Evolutionary conservation across 92 coral and sea anemone species (phyloP).

Genomic region (Meandrina meandrites): DNA sequence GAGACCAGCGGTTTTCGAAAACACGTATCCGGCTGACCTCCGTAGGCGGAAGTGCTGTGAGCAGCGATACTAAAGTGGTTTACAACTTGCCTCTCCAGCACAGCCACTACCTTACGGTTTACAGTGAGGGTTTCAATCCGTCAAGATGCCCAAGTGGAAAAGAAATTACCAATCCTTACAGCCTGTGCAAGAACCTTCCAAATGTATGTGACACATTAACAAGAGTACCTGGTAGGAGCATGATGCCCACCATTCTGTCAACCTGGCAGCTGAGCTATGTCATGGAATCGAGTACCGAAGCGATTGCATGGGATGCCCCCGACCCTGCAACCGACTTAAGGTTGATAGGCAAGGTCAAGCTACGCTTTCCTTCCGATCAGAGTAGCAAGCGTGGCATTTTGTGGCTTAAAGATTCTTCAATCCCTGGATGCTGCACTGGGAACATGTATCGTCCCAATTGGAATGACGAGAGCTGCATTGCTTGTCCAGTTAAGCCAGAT

Average conservation of each 20-base stretch:
- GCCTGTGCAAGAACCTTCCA: constrained; percentile 49
- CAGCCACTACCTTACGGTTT: constrained; percentile 15
- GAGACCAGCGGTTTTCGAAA: constrained; percentile 7
- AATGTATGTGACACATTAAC: constrained; percentile 47
- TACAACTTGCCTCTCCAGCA: constrained; percentile 47
- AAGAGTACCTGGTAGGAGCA: constrained; percentile 32
- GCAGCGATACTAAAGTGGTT: constrained; percentile 11
- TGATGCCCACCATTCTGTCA: constrained; percentile 59
- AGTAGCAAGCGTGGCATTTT: neutral
- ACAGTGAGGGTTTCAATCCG: constrained; percentile 14
- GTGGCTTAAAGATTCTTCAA: neutral
- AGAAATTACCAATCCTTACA: constrained; percentile 57
- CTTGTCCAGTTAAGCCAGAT: constrained; percentile 32
- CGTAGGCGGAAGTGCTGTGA: constrained; percentile 32
- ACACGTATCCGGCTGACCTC: constrained; percentile 29
- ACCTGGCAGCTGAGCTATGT: constrained; percentile 47
- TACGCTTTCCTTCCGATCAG: constrained; percentile 11
- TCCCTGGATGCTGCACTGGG: constrained; percentile 27
- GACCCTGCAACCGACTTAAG: constrained; percentile 52
- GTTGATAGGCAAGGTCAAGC: constrained; percentile 43
- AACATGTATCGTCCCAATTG: constrained; percentile 47
- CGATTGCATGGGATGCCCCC: constrained; percentile 53
- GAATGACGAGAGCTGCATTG: constrained; percentile 32
- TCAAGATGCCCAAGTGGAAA: constrained; percentile 29
- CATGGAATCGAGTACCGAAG: constrained; percentile 9